Percentiles rank a stretch among this genome's conserved stretches.
phyloP scores from a whole-genome alignment of 2,888 invertebrate species.

The Platycnemis pennipes region DNA sequence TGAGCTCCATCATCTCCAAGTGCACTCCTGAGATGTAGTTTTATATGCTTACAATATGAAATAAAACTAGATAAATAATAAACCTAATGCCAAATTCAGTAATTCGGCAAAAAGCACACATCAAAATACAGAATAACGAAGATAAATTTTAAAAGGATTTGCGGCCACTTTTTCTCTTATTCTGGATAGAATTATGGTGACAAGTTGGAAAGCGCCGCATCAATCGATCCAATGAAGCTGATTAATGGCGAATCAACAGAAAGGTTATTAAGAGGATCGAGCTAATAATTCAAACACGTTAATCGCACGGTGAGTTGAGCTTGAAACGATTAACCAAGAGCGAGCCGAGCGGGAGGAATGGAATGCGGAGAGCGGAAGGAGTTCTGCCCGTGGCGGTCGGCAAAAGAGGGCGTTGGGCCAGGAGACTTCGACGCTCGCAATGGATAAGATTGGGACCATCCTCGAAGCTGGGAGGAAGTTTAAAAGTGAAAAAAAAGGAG shows the following conservation, averaged over 20 bases:
- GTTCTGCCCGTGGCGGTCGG: background rate
- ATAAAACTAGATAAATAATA: too few relatives aligned
- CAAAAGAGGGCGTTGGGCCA: background rate
- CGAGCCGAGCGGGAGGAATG: background rate
- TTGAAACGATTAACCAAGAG: background rate
- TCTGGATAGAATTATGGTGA: background rate
- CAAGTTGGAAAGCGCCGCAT: background rate
- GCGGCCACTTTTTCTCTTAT: background rate
- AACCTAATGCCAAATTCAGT: background rate
- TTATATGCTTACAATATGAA: too few relatives aligned
- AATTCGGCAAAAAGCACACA: background rate
- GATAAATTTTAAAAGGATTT: background rate
- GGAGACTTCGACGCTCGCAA: conserved; percentile 55
- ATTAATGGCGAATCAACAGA: background rate
- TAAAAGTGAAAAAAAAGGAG: too few relatives aligned
- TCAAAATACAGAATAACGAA: background rate
- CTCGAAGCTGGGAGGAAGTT: background rate
- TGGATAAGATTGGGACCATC: background rate
- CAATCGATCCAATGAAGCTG: background rate
- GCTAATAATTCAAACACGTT: background rate
- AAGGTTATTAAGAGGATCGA: background rate
- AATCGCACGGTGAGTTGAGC: background rate
- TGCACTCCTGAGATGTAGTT: too few relatives aligned
- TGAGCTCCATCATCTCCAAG: too few relatives aligned
- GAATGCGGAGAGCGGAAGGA: background rate